Conservation (phyloP, 2,113 vertebrate genomes). For the Lophochroa leadbeateri region DNA sequence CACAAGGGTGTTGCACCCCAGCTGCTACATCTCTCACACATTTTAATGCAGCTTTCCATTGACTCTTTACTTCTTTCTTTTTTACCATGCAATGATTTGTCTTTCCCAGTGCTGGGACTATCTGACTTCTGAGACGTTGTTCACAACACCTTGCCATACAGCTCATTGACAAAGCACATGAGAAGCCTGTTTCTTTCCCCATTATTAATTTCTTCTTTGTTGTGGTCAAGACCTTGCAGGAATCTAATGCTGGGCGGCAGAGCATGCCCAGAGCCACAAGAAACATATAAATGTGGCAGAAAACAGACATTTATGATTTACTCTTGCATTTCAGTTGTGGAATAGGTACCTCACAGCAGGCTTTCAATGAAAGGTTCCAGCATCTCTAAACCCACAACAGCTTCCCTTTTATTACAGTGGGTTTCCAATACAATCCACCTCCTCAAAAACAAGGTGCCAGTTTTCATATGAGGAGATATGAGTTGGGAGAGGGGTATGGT, state of each 20-base stretch:
- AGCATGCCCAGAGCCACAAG: background rate
- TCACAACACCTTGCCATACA: background rate
- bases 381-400: background rate
- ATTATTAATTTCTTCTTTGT: background rate
- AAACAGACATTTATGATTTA: background rate
- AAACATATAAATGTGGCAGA: background rate
- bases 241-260: background rate
- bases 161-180: background rate
- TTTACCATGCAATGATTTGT: background rate
- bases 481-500: background rate
- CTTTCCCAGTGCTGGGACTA: background rate
- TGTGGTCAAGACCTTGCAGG: background rate
- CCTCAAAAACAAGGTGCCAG: background rate
- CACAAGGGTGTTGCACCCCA: background rate
- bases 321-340: background rate
- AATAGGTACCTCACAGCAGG: background rate
- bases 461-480: background rate
- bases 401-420: background rate
- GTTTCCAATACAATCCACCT: background rate
- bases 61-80: background rate
- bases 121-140: background rate
- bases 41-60: background rate
- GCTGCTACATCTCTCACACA: rapidly evolving
- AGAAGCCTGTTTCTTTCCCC: background rate
- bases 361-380: background rate